A percentile compares a stretch with the other conserved stretches of the same genome.
Evolutionary conservation across 2,113 vertebrate species (phyloP).

Genomic region (Oreotrochilus melanogaster): DNA sequence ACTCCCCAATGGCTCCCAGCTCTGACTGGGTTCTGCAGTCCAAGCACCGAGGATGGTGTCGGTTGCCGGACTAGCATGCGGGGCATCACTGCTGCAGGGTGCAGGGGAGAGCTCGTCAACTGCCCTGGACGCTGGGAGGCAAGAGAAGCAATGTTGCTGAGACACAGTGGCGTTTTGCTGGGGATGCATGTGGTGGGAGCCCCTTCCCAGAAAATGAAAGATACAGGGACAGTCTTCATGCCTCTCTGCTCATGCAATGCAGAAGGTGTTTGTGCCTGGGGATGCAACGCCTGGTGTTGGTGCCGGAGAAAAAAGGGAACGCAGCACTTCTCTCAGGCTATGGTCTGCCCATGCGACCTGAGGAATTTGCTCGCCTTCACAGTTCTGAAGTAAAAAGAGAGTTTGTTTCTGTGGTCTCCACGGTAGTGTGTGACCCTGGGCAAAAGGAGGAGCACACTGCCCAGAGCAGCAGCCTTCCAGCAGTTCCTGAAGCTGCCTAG

Average conservation of each 20-base stretch:
- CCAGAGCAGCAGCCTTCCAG: neutral
- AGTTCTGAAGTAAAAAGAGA: neutral
- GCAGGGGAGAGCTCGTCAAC: rapidly evolving
- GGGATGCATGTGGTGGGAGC: neutral
- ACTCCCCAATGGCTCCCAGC: neutral
- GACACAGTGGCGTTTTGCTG: neutral
- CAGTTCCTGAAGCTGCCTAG: neutral
- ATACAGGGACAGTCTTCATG: neutral
- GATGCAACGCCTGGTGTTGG: rapidly evolving
- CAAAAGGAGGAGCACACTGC: rapidly evolving
- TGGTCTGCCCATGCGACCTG: rapidly evolving
- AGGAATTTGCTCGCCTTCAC: neutral
- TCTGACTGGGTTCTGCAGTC: neutral
- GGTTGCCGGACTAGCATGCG: rapidly evolving
- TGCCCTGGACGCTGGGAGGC: rapidly evolving
- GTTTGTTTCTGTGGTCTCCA: neutral
- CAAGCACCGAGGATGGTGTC: rapidly evolving
- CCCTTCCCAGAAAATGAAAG: neutral
- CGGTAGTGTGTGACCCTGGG: neutral
- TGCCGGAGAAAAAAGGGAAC: neutral
- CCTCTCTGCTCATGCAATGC: neutral
- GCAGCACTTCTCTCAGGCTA: neutral
- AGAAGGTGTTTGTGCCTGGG: neutral
- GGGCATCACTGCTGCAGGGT: neutral
- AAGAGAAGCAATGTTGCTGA: neutral